These are phyloP conservation scores for Halisarca cf. caerulea DNA, from an alignment of 37 sponge, comb jelly and placozoan genomes.

Conservation along the genomic window DNA sequence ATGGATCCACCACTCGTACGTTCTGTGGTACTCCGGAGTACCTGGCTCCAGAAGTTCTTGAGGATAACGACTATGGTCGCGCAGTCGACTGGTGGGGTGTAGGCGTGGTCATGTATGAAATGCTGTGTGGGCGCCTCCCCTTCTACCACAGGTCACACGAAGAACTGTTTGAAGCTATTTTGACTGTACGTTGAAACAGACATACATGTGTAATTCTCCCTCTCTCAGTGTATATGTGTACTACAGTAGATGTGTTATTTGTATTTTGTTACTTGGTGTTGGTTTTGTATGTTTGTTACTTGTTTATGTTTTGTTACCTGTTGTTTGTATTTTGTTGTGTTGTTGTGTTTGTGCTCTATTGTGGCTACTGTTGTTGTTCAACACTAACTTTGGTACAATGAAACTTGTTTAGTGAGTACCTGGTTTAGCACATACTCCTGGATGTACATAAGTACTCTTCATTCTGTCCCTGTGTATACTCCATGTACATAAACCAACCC, in stretches of 20 bases:
- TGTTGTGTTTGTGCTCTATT: too few relatives aligned
- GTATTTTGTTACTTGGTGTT: not conserved
- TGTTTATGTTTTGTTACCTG: too few relatives aligned
- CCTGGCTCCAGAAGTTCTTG: constrained; percentile 97
- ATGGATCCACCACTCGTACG: constrained; percentile 90
- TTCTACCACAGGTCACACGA: constrained; percentile 96
- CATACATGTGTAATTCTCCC: not conserved
- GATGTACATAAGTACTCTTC: too few relatives aligned
- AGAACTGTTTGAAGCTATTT: constrained; percentile 87
- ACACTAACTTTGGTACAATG: too few relatives aligned
- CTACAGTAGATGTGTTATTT: not conserved
- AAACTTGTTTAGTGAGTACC: too few relatives aligned
- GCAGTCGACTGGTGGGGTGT: constrained; percentile 99
- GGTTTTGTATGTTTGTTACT: not conserved
- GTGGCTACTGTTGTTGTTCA: too few relatives aligned
- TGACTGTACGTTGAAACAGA: constrained; percentile 39
- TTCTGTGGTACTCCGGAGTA: constrained; percentile 99
- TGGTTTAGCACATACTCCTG: too few relatives aligned
- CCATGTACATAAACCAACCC: too few relatives aligned
- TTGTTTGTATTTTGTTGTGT: too few relatives aligned
- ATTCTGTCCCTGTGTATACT: too few relatives aligned
- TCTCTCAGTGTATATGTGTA: not conserved
- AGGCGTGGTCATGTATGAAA: constrained; percentile 99
- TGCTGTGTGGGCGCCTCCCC: constrained; percentile 98
- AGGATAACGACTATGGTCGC: constrained; percentile 96